Evolutionary conservation across 2,113 vertebrate genomes (phyloP).

Genomic region (Strix aluco): DNA sequence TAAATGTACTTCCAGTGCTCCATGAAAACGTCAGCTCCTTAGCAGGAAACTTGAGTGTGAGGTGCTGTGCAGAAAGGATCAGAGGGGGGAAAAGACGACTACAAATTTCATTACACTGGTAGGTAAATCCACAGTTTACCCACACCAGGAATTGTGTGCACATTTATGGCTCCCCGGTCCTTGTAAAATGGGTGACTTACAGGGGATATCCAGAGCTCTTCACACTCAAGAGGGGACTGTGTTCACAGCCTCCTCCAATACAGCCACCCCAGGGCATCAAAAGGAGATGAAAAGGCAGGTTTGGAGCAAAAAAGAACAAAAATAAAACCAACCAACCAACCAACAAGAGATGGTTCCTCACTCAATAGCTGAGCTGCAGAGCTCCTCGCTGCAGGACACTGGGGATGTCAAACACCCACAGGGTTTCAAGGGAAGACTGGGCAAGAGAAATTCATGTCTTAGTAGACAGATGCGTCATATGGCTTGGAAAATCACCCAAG

Average conservation of each 20-base stretch:
- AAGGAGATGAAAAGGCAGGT: neutral
- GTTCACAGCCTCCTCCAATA: neutral
- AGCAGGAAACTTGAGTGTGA: accelerated
- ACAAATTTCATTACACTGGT: neutral
- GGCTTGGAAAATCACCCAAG: neutral
- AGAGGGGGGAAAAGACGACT: accelerated
- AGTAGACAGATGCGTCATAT: neutral
- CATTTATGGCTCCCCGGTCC: neutral
- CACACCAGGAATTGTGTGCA: neutral
- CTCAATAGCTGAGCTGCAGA: neutral
- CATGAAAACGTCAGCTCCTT: accelerated
- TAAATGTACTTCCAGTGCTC: neutral
- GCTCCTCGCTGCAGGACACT: neutral
- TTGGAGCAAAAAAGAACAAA: neutral
- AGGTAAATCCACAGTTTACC: neutral
- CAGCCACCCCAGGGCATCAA: neutral
- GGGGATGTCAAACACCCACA: neutral
- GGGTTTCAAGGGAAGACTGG: neutral
- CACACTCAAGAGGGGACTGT: neutral
- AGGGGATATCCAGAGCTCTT: neutral
- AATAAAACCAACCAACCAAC: neutral
- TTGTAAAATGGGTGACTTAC: neutral
- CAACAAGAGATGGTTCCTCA: neutral
- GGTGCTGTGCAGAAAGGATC: neutral
- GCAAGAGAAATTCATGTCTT: neutral